Conservation (phyloP, 2,797 vertebrate species). For the Phoxinus dragarum region DNA sequence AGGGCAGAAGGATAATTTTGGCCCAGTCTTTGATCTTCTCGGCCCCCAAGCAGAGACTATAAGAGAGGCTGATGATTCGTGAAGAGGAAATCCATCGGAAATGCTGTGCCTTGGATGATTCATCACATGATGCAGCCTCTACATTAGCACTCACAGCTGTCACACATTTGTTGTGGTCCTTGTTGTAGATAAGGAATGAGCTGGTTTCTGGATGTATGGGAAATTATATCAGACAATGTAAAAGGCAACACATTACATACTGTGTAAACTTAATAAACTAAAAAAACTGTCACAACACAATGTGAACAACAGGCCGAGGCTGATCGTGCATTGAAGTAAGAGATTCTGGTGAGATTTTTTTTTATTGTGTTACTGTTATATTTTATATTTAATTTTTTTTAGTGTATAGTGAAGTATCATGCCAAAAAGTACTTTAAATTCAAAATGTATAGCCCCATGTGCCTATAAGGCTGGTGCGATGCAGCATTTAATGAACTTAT, state of each 20-base stretch:
- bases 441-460: too few species aligned
- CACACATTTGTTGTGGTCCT: constrained; percentile 88
- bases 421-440: too few species aligned
- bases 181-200: constrained; percentile 90
- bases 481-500: too few species aligned
- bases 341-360: too few species aligned
- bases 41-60: constrained; percentile 87
- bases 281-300: too few species aligned
- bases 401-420: too few species aligned
- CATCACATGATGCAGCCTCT: constrained; percentile 76
- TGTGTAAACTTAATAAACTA: too few species aligned
- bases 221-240: not conserved
- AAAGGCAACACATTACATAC: not conserved
- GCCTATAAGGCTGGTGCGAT: too few species aligned
- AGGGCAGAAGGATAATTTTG: constrained; percentile 82
- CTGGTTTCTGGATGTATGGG: constrained; percentile 73
- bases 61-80: constrained; percentile 85
- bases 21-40: constrained; percentile 83
- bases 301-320: too few species aligned
- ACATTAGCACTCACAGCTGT: constrained; percentile 72
- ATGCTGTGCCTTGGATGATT: constrained; percentile 79
- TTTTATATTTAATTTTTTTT: too few species aligned
- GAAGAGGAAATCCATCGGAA: constrained; percentile 91
- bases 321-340: too few species aligned
- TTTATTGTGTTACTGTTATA: too few species aligned